Base-by-base conservation (phyloP, 2,113 vertebrate genomes). In the Chunga burmeisteri region DNA sequence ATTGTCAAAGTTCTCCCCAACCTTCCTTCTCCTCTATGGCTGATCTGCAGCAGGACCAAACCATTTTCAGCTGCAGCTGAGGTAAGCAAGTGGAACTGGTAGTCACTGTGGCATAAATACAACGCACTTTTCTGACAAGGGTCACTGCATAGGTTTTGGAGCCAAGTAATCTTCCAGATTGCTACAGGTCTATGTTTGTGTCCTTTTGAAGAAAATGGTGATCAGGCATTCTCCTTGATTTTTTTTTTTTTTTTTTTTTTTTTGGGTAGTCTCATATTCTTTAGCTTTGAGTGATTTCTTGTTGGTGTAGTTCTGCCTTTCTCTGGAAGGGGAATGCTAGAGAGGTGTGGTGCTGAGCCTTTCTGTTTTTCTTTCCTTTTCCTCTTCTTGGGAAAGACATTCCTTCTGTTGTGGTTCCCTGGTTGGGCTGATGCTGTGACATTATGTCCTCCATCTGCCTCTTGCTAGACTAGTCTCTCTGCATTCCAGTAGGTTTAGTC, bases 401-500 rank as follows among this genome's bases (percentile, higher is more conserved):
- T 93, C 88, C 62, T 96, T 95, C 84, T 97, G 56, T 94, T 97
- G 94, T 95, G 89, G 88, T 93, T 97, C 91, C 61, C 58, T 79
- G 56, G 58, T 68, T 90, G 91, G 86, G 89, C 91, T 84, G 66
- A 90, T 95, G 87, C 88, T 81, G 77, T 90, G 95, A 91, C 86
- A 93, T 82, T 95, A n/a, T 72, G 93, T 93, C 96, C 91, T 94
- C 77, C 2, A 32, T 93, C 87, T 94, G 94, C 73, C 78, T 93
- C 81, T 94, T 87, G 95, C 89, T 96, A 82, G 88, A 93, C 95
- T 58, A 82, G 94, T 95, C 93, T 78, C 90, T 85, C 97, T 50
- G 81, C 95, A 96, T 97, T 97, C 97, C 97, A 90, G 70, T 86
- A 96, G 92, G 32, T 96, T 93, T 94, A 93, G 91, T 88, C 83